Evolutionary conservation across 2,888 invertebrate species (phyloP), one percentile per base, ranked within the genome.

Genomic region (Drosophila fungiperda): DNA sequence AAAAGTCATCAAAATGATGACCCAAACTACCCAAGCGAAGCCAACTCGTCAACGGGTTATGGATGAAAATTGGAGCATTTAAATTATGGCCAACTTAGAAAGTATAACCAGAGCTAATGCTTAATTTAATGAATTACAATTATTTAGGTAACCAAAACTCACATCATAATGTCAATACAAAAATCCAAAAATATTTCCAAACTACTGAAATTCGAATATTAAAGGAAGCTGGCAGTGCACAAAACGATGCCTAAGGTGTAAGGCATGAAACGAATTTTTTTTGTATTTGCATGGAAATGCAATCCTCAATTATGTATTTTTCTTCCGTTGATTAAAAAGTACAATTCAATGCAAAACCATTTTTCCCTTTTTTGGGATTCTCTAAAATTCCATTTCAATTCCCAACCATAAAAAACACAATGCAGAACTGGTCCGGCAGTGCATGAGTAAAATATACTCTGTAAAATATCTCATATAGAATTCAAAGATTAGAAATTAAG

Each of bases 351-450:
- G 32, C 9, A 29, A 36, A 57, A 53, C 35, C 17, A 64, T 57
- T 60, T 60, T 50, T 38, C 6, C 0, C 11, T 45, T 60, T 42
- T 63, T 49, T 52, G 12, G 45, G 29, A 49, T 36, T 48, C 32
- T 65, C 40, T 69, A 49, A 38, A 58, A 74, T 54, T 50, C 49
- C 17, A 75, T 70, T 75, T 54, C 60, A 54, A 64, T 54, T 48
- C 50, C 17, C 35, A 69, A 69, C 49, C 35, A 48, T 50, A 60
- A 38, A 60, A 35, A 35, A 33, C 49, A 38, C 40, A 23, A n/a
- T 32, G 29, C 40, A 17, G 1, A 23, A 15, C 23, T n/a, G n/a
- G 5, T 0, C 2, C 2, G 26, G 7, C 17, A 0, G 11, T 12
- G 17, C 5, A 11, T n/a, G 36, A 61, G 20, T n/a, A 3, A 15